Base-by-base conservation (phyloP, 1,140 invertebrate genomes). In the Drosophila gunungcola region DNA sequence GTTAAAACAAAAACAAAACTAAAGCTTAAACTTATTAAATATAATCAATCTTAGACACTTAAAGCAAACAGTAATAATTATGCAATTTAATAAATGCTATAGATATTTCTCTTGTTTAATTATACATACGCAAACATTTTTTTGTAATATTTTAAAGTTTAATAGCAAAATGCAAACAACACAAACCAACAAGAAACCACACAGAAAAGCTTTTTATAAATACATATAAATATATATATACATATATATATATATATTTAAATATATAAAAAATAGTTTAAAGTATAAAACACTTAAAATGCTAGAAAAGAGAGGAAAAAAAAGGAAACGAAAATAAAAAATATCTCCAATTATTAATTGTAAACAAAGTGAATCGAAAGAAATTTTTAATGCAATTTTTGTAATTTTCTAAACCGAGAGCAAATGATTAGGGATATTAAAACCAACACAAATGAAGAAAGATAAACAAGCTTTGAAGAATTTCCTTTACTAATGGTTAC, bases 171-270 rank as follows among this genome's bases (percentile, higher is more conserved):
- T 76, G 73, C 51, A 73, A 73, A 70, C 55, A 61, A 56, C 25
- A 49, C 25, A 57, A 58, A 56, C 34, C 55, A 60, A 68, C 41
- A 65, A 58, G 34, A 70, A 70, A 70, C 64, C 70, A 74, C 60
- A 75, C 60, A 76, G 73, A 76, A 76, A 76, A 76, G 73, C 73
- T 76, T 76, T 76, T 76, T 76, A 76, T 75, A 68, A 76, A 76
- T 75, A 74, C 55, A 75, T 57, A 39, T 73, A 63, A 41, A 74
- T 55, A 73, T 61, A 65, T 64, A 21, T 21, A 76, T 75, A 74
- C 48, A 75, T 57, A 39, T 73, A 63, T 36, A 74, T 55, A 73
- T 61, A 65, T 64, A 73, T 62, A 73, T 49, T 48, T 65, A 75
- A 65, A 74, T 62, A 56, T 41, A 74, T 63, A 41, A 25, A 41